A percentile compares a stretch with the other conserved stretches of the same genome.
Evolutionary conservation across 92 coral and sea anemone genomes (phyloP).

Genomic region (Umimayanthus kanabou): DNA sequence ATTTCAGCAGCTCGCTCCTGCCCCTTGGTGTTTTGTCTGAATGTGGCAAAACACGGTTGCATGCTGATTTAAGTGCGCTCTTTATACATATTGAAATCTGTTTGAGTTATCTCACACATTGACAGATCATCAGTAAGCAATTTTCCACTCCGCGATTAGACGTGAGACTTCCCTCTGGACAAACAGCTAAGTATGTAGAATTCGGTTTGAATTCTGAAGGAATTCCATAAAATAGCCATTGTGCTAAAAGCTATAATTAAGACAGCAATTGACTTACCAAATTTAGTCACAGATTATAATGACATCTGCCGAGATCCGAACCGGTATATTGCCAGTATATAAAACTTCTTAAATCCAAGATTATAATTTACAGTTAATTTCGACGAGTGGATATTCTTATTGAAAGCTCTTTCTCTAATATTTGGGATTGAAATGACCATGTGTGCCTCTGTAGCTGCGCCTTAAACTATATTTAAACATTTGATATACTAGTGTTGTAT

Average conservation of each 20-base stretch:
- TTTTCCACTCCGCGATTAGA: neutral
- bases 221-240: constrained; percentile 8
- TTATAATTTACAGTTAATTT: constrained; percentile 9
- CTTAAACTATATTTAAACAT: no score
- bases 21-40: constrained; percentile 35
- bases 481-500: no score
- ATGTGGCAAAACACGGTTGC: neutral
- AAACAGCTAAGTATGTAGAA: constrained; percentile 1
- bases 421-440: neutral
- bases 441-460: no score
- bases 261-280: constrained; percentile 32
- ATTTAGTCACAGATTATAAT: constrained; percentile 23
- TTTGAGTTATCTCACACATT: constrained; percentile 15
- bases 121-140: constrained; percentile 12
- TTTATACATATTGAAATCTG: constrained; percentile 17
- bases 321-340: neutral
- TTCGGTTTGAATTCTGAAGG: constrained; percentile 7
- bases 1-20: constrained; percentile 25
- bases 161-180: neutral
- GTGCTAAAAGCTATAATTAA: constrained; percentile 40
- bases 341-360: neutral
- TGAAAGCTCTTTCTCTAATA: neutral
- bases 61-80: constrained; percentile 24
- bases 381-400: neutral
- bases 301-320: neutral